Evolutionary conservation across 2,797 vertebrate genomes (phyloP).

Genomic region (Halcyon leucocephala): DNA sequence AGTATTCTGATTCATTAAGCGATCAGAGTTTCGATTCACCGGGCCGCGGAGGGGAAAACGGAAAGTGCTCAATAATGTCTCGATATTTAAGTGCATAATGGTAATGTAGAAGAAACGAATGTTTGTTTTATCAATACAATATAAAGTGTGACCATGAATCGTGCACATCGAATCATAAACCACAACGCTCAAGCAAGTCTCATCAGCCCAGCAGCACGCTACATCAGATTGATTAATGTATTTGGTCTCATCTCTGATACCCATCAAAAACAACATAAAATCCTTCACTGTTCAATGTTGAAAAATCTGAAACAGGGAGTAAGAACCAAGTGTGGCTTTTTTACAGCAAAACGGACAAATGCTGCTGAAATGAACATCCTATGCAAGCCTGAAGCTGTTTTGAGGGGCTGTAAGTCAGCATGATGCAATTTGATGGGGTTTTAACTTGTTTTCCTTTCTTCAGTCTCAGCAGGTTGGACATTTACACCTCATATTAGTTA

Average conservation of each 20-base stretch:
- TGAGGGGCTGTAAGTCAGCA: not conserved
- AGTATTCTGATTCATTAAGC: slow-evolving; percentile 11
- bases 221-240: not conserved
- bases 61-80: slow-evolving; percentile 64
- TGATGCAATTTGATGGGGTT: not conserved
- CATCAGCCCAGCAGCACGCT: not conserved
- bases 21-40: slow-evolving; percentile 35
- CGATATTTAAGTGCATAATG: slow-evolving; percentile 60
- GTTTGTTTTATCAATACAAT: slow-evolving; percentile 49
- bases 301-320: not conserved
- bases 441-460: not conserved
- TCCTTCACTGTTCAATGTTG: not conserved
- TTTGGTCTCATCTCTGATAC: not conserved
- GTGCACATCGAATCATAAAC: slow-evolving; percentile 41
- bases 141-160: slow-evolving; percentile 11
- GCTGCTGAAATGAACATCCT: not conserved
- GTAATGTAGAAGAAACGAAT: not conserved
- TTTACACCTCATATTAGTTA: not conserved
- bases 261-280: not conserved
- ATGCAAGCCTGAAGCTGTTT: not conserved
- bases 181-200: not conserved
- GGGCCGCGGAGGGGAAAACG: slow-evolving; percentile 16
- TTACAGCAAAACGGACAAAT: not conserved
- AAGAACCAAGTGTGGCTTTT: not conserved
- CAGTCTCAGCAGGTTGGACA: not conserved